Conservation (phyloP, 2,888 invertebrate species). For the Nomada fabriciana region DNA sequence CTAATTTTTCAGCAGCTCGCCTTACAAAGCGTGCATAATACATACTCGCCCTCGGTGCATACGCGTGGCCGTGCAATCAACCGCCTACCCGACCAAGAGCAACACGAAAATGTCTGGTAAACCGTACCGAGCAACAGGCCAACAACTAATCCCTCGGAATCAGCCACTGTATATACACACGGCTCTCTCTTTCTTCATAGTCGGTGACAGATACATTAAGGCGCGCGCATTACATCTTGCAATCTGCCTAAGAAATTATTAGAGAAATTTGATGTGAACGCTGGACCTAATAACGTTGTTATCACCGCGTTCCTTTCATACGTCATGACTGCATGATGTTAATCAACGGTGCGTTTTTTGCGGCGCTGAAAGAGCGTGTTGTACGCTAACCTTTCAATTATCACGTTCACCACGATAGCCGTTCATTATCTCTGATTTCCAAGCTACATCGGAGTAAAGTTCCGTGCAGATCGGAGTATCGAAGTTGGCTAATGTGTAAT, state of each 20-base stretch:
- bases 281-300: conserved; percentile 45
- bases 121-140: conserved; percentile 65
- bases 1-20: conserved; percentile 79
- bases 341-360: conserved; percentile 24
- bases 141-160: conserved; percentile 74
- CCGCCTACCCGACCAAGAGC: conserved; percentile 67
- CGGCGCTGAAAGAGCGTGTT: not conserved
- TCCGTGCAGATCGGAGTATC: not conserved
- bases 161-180: conserved; percentile 60
- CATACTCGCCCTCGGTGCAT: conserved; percentile 70
- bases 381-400: conserved; percentile 24
- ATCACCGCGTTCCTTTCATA: not conserved
- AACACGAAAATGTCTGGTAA: conserved; percentile 62
- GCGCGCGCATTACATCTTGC: conserved; percentile 55
- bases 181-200: not conserved
- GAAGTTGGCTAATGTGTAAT: not conserved
- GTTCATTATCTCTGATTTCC: not conserved
- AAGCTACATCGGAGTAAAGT: not conserved
- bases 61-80: conserved; percentile 76
- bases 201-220: conserved; percentile 62
- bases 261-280: conserved; percentile 47
- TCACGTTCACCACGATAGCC: not conserved
- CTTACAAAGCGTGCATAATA: conserved; percentile 80
- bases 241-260: conserved; percentile 57
- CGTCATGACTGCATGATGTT: conserved; percentile 26